Evolutionary conservation across 2,797 vertebrate genomes (phyloP).

Genomic region (Pseudomugil tenellus): DNA sequence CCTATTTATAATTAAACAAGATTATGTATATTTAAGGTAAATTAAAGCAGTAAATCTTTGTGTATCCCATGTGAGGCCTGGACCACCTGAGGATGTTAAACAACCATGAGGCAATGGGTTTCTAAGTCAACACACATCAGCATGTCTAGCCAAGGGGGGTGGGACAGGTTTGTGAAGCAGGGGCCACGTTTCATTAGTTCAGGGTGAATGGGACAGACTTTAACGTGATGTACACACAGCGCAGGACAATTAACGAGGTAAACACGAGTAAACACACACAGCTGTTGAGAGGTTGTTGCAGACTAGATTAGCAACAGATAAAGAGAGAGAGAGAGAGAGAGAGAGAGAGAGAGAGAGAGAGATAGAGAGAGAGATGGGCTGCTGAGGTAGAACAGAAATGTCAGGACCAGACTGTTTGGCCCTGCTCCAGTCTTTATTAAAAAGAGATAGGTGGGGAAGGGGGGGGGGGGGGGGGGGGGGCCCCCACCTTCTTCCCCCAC

Average conservation of each 20-base stretch:
- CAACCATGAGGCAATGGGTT: slow-evolving; percentile 30
- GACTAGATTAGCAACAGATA: slow-evolving; percentile 44
- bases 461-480: not conserved
- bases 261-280: slow-evolving; percentile 81
- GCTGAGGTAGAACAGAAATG: slow-evolving; percentile 27
- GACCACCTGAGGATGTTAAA: slow-evolving; percentile 50
- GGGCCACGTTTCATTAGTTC: slow-evolving; percentile 70
- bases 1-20: slow-evolving; percentile 15
- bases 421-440: slow-evolving; percentile 57
- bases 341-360: too few species aligned
- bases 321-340: not conserved
- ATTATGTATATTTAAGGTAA: slow-evolving; percentile 25
- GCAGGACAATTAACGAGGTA: slow-evolving; percentile 73
- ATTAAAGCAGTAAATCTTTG: slow-evolving; percentile 14
- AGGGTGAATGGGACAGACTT: slow-evolving; percentile 63
- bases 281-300: slow-evolving; percentile 71
- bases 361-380: slow-evolving; percentile 32
- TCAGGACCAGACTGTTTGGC: slow-evolving; percentile 57
- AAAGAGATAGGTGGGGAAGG: slow-evolving; percentile 9
- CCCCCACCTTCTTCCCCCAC: too few species aligned
- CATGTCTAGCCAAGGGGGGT: slow-evolving; percentile 32
- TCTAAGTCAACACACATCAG: slow-evolving; percentile 28
- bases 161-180: slow-evolving; percentile 32
- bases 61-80: slow-evolving; percentile 5
- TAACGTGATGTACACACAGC: slow-evolving; percentile 66